These are phyloP conservation scores for Falco punctatus DNA, from an alignment of 2,113 vertebrate species.

Conservation along the genomic window DNA sequence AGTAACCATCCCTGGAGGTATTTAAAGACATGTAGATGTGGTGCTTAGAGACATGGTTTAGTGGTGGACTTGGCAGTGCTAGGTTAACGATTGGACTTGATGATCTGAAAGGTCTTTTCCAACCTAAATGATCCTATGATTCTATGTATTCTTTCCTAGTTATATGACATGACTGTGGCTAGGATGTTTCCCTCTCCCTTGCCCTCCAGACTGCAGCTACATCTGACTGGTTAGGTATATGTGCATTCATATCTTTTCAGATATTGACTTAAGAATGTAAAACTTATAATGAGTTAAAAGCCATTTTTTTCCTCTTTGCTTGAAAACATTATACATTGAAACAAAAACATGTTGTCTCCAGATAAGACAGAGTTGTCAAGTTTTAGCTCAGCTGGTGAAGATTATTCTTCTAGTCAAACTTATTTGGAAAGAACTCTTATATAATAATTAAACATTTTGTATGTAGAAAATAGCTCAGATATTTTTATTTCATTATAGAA, in stretches of 20 bases:
- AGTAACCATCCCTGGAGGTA: too few species aligned
- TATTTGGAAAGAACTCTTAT: background rate
- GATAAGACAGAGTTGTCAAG: background rate
- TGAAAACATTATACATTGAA: background rate
- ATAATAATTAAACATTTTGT: background rate
- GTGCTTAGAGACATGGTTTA: too few species aligned
- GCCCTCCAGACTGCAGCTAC: background rate
- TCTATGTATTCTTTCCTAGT: background rate
- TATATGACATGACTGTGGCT: background rate
- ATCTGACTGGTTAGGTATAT: background rate
- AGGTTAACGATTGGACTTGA: too few species aligned
- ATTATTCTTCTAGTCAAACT: background rate
- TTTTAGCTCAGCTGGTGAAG: background rate
- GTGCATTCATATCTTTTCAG: background rate
- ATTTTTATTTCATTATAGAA: background rate
- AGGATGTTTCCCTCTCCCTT: background rate
- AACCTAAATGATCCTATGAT: too few species aligned
- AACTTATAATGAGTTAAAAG: background rate
- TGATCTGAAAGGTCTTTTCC: too few species aligned
- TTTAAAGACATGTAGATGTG: too few species aligned
- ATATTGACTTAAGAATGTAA: background rate
- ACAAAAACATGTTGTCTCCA: background rate
- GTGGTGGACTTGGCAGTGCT: too few species aligned
- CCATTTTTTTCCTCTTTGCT: background rate
- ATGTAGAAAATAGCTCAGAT: background rate